A percentile compares a stretch with the other conserved stretches of the same genome.
Evolutionary conservation across 2,888 invertebrate species (phyloP).

Genomic region (Augiades crinisus): DNA sequence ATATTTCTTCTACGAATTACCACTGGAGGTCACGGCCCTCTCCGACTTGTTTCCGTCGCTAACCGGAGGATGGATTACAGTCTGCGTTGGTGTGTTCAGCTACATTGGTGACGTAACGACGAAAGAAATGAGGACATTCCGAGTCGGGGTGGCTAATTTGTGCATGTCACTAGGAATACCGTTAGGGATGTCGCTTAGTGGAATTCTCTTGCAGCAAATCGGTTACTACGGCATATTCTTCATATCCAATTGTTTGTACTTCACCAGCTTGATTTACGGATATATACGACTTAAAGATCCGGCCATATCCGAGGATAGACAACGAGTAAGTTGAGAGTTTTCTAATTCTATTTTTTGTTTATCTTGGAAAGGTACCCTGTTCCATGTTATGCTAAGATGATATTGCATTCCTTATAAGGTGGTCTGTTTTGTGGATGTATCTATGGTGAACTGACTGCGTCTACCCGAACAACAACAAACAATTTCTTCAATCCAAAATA

Average conservation of each 20-base stretch:
- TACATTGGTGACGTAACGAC: constrained; percentile 83
- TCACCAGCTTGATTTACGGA: constrained; percentile 77
- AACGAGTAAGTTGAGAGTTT: constrained; percentile 54
- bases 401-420: too few relatives aligned
- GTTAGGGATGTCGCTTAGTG: constrained; percentile 80
- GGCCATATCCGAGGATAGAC: constrained; percentile 58
- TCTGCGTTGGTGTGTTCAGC: constrained; percentile 83
- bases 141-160: constrained; percentile 83
- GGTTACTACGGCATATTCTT: constrained; percentile 77
- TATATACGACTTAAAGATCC: constrained; percentile 73
- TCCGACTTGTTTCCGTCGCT: constrained; percentile 80
- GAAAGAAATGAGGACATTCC: constrained; percentile 81
- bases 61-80: constrained; percentile 81
- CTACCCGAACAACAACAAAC: too few relatives aligned
- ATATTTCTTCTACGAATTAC: constrained; percentile 81
- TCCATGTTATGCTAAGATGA: too few relatives aligned
- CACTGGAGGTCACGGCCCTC: constrained; percentile 79
- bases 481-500: too few relatives aligned
- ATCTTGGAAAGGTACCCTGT: too few relatives aligned
- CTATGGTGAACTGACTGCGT: too few relatives aligned
- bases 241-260: constrained; percentile 72
- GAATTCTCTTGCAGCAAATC: constrained; percentile 72
- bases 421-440: too few relatives aligned
- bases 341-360: not conserved
- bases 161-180: constrained; percentile 83